Base-by-base conservation (phyloP, 2,797 vertebrate species). In the Micrastur ruficollis region DNA sequence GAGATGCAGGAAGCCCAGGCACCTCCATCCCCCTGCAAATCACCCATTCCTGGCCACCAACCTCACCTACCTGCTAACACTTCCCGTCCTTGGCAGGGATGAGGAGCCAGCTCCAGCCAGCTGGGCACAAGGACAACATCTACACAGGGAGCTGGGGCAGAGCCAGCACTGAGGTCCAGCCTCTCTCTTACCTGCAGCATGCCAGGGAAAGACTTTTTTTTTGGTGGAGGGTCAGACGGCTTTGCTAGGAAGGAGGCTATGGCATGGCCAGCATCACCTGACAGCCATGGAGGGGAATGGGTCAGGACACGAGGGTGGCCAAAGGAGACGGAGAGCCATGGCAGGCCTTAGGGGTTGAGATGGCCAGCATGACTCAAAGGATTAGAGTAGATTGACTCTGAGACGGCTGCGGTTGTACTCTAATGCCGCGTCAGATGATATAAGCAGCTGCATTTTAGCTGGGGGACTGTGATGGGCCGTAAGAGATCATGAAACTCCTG, bases 371-470 rank as follows among this genome's bases (percentile, higher is more conserved):
- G 6, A 62, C 34, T 20, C 32, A 29, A 58, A 68, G 65, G 40
- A 50, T 8, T 6, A 44, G 78, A 53, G 59, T 7, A 0, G 1
- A 9, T 8, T 0, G 7, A 14, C 58, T 25, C 31, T 0, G 5
- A 55, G 71, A 31, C 2, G 10, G 46, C 40, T 25, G 23, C 0
- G 1, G 75, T 6, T 10, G 26, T 38, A 26, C 42, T 47, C 11
- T 3, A 14, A 6, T 3, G 52, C 53, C 0, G 0, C 53, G 38
- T 58, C 87, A 58, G 52, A 58, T 1, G 2, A 23, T 5, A 36
- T 40, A 1, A 29, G 47, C 1, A 3, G 67, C 36, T 67, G 31
- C 27, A 15, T 58, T 86, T 62, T 71, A 71, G 73, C 56, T 16
- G 12, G 17, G 13, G 42, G 21, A 38, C 52, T 9, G 55, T 3